Base-by-base conservation (phyloP, 2,888 invertebrate genomes). In the Eristalis arbustorum region DNA sequence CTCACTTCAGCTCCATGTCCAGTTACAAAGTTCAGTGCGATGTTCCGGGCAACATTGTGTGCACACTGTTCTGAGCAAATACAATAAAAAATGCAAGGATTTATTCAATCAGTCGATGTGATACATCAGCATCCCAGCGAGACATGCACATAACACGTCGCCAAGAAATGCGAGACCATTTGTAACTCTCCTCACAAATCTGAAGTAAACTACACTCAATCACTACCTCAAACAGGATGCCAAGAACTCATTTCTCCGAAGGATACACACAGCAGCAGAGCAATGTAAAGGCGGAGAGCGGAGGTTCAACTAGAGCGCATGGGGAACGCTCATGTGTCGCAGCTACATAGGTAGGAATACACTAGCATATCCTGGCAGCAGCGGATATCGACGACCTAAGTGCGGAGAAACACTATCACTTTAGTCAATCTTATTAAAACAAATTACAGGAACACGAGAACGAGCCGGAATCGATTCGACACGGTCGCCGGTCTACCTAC, bases 381-480 rank as follows among this genome's bases (percentile, higher is more conserved):
- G 56, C 69, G 76, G 81, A 85, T 82, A 82, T 82, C 77, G 82
- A 75, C 78, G 83, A 82, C 83, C 85, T 69, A 77, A 87, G 72
- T 79, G 84, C 72, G 81, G 72, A 84, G 76, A 72, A 78, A 82
- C 83, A 87, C 78, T 87, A 87, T 87, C 83, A 72, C 83, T 83
- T 83, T 83, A 76, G 83, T 79, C 83, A 87, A 87, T 87, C 87
- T 87, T 83, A 87, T 87, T 87, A 87, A 87, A 87, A 83, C 83
- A 79, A 87, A 87, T 87, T 87, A 83, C 78, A 83, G 67, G 83
- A 87, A 85, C 73, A 71, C 64, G 69, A 81, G 77, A 69, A 73
- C 73, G 59, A 74, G 67, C 61, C 78, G 67, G 71, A 68, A 81
- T 74, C 76, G 77, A 71, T 81, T 79, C 66, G 3, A 25, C 28